phyloP scores from a whole-genome alignment of 2,888 invertebrate genomes.

The Galeopsomyia nigrocyanea region DNA sequence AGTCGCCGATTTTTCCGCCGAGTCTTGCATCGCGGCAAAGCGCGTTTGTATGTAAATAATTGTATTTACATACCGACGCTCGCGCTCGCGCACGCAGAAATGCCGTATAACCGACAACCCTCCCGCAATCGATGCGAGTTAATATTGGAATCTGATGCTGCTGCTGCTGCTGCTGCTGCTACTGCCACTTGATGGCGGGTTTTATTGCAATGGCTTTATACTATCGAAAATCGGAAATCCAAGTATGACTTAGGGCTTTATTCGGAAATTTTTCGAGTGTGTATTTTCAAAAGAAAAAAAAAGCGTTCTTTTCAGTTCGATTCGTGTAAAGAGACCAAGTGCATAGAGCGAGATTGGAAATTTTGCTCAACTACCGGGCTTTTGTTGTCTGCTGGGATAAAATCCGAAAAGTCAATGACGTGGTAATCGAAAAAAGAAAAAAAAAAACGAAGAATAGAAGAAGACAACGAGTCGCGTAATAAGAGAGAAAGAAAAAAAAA shows the following conservation, averaged over 20 bases:
- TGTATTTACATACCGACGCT: slow-evolving; percentile 29
- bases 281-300: too few relatives aligned
- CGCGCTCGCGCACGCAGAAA: not conserved
- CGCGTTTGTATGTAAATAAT: slow-evolving; percentile 34
- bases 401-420: too few relatives aligned
- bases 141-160: slow-evolving; percentile 6
- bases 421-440: slow-evolving; percentile 3
- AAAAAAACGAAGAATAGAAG: not conserved
- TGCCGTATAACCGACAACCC: slow-evolving; percentile 3
- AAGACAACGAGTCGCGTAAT: not conserved
- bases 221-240: slow-evolving; percentile 13
- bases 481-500: slow-evolving; percentile 48
- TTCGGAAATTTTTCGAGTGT: too few relatives aligned
- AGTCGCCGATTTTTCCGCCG: slow-evolving; percentile 33
- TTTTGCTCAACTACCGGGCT: too few relatives aligned
- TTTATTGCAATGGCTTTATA: slow-evolving; percentile 34
- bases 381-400: too few relatives aligned
- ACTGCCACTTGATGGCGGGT: not conserved
- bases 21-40: not conserved
- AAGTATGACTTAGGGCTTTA: too few relatives aligned
- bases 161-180: not conserved
- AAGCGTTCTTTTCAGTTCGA: not conserved
- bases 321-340: not conserved
- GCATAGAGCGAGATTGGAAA: slow-evolving; percentile 9
- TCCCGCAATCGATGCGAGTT: slow-evolving; percentile 19